Evolutionary conservation across 2,888 invertebrate genomes (phyloP).

Genomic region (Euphydryas editha): DNA sequence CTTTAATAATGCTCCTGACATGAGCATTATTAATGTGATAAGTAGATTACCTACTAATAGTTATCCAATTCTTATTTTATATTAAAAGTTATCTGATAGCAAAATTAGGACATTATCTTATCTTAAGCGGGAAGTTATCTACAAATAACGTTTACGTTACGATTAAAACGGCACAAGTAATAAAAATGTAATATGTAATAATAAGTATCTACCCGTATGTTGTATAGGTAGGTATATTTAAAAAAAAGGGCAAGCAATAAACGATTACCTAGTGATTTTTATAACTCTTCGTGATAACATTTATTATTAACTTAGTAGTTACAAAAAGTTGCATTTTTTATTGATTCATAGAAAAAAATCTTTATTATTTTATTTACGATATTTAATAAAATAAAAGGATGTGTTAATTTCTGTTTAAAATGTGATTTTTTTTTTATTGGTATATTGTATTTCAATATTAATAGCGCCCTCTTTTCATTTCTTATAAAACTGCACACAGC

Average conservation of each 20-base stretch:
- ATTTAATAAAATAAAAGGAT: too few relatives aligned
- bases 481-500: not conserved
- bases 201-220: not conserved
- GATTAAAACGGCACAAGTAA: slow-evolving; percentile 20
- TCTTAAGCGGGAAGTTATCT: slow-evolving; percentile 47
- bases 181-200: slow-evolving; percentile 6
- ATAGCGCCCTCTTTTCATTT: not conserved
- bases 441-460: not conserved
- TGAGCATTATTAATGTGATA: too few relatives aligned
- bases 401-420: too few relatives aligned
- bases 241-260: too few relatives aligned
- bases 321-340: too few relatives aligned
- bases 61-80: slow-evolving; percentile 18
- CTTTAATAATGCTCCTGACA: too few relatives aligned
- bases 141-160: slow-evolving; percentile 40
- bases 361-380: too few relatives aligned
- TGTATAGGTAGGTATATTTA: not conserved
- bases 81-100: slow-evolving; percentile 25
- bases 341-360: too few relatives aligned
- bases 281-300: too few relatives aligned
- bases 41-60: not conserved
- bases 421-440: too few relatives aligned
- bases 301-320: too few relatives aligned
- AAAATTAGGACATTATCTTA: slow-evolving; percentile 57
- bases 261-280: too few relatives aligned